Evolutionary conservation across 2,113 vertebrate genomes (phyloP).

Genomic region (Salvator merianae): DNA sequence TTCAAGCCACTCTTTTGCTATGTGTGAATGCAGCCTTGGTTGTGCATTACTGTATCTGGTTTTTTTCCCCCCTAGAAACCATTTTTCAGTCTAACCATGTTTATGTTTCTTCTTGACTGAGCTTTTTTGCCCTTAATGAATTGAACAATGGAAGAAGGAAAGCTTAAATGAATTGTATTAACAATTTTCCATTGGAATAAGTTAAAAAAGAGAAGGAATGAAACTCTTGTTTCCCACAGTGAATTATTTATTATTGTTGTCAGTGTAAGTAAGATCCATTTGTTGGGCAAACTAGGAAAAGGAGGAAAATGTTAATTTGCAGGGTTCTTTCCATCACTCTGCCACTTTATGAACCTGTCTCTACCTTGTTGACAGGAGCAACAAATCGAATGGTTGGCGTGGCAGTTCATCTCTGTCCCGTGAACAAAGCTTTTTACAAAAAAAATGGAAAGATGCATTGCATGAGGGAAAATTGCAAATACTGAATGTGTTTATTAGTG

Average conservation of each 20-base stretch:
- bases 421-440: background rate
- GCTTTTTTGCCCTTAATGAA: accelerated
- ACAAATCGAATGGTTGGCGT: background rate
- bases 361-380: background rate
- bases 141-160: background rate
- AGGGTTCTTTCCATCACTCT: background rate
- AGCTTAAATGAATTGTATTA: background rate
- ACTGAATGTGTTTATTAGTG: background rate
- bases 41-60: no score
- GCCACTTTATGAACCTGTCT: constrained; percentile 10
- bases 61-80: background rate
- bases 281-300: background rate
- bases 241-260: background rate
- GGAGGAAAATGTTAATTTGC: accelerated
- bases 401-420: background rate
- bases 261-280: background rate
- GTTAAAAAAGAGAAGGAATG: background rate
- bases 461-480: background rate
- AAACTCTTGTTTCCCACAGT: background rate
- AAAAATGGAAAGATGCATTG: background rate
- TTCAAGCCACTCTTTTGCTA: no score
- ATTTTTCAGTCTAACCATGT: background rate
- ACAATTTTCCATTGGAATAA: background rate
- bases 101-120: background rate
- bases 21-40: no score